These are phyloP conservation scores for Todiramphus saurophagus DNA, from an alignment of 2,113 vertebrate genomes.

Conservation along the genomic window DNA sequence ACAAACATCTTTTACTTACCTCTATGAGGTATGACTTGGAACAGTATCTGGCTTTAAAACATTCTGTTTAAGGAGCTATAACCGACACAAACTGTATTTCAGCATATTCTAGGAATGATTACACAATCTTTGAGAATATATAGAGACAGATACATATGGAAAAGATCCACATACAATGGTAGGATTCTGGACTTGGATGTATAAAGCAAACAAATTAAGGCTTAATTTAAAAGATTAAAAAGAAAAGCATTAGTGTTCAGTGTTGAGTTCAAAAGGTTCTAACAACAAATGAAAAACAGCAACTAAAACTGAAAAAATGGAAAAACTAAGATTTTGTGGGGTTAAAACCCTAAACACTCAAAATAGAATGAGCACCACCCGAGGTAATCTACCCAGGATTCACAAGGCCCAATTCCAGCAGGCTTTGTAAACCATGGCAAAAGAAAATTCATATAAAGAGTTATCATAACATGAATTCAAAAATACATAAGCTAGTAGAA, in stretches of 20 bases:
- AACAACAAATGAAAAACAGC: neutral
- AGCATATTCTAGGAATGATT: neutral
- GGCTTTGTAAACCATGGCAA: neutral
- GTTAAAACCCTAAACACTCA: neutral
- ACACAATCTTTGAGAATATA: neutral
- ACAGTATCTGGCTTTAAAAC: neutral
- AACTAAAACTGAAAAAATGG: neutral
- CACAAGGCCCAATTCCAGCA: neutral
- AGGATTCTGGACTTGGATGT: too few species aligned
- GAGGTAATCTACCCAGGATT: neutral
- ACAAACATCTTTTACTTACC: neutral
- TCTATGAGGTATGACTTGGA: neutral
- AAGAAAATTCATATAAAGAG: neutral
- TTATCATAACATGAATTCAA: neutral
- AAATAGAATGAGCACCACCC: neutral
- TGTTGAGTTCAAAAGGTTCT: neutral
- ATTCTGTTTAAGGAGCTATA: neutral
- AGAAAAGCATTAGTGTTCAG: too few species aligned
- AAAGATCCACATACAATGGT: neutral
- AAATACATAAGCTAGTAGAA: rapidly evolving
- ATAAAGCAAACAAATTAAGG: neutral
- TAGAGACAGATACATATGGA: neutral
- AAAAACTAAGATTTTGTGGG: rapidly evolving
- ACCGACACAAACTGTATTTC: neutral
- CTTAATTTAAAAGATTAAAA: neutral